Evolutionary conservation across 2,797 vertebrate genomes (phyloP).

Genomic region (Aeoliscus strigatus): DNA sequence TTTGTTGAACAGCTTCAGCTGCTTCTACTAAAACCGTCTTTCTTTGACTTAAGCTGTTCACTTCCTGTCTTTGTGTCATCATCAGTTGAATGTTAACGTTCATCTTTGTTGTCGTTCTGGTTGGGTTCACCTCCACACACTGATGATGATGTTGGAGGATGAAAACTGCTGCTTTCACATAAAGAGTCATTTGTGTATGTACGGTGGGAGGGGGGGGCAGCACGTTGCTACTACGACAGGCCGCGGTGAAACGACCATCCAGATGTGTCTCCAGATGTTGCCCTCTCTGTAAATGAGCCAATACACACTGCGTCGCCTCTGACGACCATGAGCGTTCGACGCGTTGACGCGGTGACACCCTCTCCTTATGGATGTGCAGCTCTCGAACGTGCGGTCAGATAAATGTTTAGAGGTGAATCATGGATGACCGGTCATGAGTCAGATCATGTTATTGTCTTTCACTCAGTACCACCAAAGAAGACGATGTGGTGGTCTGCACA

Average conservation of each 20-base stretch:
- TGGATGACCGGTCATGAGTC: conserved; percentile 41
- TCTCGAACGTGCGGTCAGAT: conserved; percentile 39
- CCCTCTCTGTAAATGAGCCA: conserved; percentile 7
- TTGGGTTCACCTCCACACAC: no score
- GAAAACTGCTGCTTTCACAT: no score
- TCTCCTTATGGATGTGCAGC: background rate
- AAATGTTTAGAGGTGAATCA: conserved; percentile 56
- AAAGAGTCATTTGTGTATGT: conserved; percentile 34
- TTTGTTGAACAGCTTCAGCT: no score
- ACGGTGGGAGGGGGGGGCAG: conserved; percentile 3
- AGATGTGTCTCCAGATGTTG: conserved; percentile 52
- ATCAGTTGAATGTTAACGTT: no score
- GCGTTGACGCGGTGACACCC: no score
- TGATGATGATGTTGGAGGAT: no score
- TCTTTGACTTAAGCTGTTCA: no score
- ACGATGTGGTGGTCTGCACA: conserved; percentile 58
- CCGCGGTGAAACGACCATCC: conserved; percentile 41
- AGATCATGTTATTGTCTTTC: conserved; percentile 65
- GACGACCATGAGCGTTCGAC: conserved; percentile 1
- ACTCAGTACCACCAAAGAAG: conserved; percentile 53
- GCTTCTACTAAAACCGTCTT: no score
- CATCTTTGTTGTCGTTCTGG: no score
- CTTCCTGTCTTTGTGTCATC: no score
- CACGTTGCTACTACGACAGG: conserved; percentile 27
- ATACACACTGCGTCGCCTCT: background rate